Percentiles rank a stretch among this genome's conserved stretches.
Conservation (phyloP, 2,797 vertebrate genomes). For the Myotis daubentonii region DNA sequence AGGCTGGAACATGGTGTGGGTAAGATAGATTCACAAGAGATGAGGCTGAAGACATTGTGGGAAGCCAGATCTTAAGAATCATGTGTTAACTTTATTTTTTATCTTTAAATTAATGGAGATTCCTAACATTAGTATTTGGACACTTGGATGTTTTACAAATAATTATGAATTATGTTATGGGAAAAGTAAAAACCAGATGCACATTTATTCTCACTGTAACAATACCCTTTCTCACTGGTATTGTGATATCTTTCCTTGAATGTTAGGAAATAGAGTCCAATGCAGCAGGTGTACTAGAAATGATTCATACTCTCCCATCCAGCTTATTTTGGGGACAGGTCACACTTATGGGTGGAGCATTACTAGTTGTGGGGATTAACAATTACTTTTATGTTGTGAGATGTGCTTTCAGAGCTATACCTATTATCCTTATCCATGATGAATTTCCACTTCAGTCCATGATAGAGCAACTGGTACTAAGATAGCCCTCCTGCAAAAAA, state of each 20-base stretch:
- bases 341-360: background rate
- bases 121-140: slow-evolving; percentile 19
- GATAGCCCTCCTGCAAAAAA: background rate
- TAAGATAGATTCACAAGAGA: background rate
- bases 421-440: background rate
- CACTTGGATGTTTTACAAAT: background rate
- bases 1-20: background rate
- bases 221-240: background rate
- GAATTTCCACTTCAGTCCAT: background rate
- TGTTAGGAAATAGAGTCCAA: background rate
- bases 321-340: background rate
- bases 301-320: background rate
- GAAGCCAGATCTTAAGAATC: background rate
- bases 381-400: slow-evolving; percentile 12
- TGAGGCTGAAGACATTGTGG: background rate
- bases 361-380: background rate
- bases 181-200: background rate
- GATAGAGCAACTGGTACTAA: background rate
- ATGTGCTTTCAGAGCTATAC: background rate
- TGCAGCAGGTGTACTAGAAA: background rate
- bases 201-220: background rate
- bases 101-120: background rate
- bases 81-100: background rate
- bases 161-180: background rate
- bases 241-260: background rate